Base-by-base conservation (phyloP, 2,797 vertebrate species). In the Ctenosaura bakeri region DNA sequence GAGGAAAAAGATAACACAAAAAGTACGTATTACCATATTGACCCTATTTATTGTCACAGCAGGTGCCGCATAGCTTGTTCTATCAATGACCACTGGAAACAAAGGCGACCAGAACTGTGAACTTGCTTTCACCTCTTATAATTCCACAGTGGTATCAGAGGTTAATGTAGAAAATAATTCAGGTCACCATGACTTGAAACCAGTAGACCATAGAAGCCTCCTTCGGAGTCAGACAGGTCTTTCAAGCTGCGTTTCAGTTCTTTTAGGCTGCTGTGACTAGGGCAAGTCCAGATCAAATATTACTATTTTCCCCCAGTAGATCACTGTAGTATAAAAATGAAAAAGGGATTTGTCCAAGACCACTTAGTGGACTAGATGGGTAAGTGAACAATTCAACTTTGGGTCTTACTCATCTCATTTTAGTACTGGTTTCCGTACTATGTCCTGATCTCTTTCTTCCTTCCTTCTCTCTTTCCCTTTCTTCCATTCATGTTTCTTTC, bases 101-200 rank as follows among this genome's bases (percentile, higher is more conserved):
- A 95, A 93, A 89, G 59, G 50, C 81, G 89, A 86, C 85, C 54
- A 90, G 90, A 95, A 92, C 2, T 80, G 20, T 92, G 90, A 94
- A 90, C 85, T 95, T 88, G 18, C 52, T 90, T 71, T 94, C 79
- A 93, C 91, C 82, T 78, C 80, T 64, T 88, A 35, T 93, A 95
- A 90, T 91, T 95, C 89, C 89, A 64, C 85, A 86, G 89, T 62
- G 86, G 86, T 93, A 94, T 92, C 88, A 94, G 42, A 92, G 88
- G 88, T 95, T 94, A 93, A 90, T 92, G 78, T 42, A 90, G 93
- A 94, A 95, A 94, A 93, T 91, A 92, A 95, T 94, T 94, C 86
- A 91, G 91, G 88, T 92, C 88, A 76, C 42, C 42, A 91, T 89
- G 91, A 12, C 85, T 35, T 93, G 79, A 91, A 86, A 89, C 64